These are phyloP conservation scores for Sarcophaga rosellei DNA, from an alignment of 2,888 invertebrate genomes.

Conservation along the genomic window DNA sequence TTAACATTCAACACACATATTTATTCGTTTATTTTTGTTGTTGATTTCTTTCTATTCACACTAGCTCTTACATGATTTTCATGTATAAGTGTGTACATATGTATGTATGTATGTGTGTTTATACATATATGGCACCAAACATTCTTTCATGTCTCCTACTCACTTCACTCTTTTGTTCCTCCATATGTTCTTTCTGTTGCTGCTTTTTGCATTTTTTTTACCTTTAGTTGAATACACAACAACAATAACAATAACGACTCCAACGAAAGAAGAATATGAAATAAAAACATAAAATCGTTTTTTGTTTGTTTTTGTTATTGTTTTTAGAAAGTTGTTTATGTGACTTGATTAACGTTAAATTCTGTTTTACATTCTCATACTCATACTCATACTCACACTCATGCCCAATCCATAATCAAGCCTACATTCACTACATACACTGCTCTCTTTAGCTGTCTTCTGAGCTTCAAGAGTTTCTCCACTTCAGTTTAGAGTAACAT, in stretches of 20 bases:
- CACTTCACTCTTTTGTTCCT: not conserved
- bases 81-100: not conserved
- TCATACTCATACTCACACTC: not conserved
- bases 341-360: conserved; percentile 37
- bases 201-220: not conserved
- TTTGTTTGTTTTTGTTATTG: too few species aligned
- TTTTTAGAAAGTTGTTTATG: conserved; percentile 64
- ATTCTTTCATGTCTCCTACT: conserved; percentile 43
- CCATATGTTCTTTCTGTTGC: not conserved
- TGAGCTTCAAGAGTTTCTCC: too few species aligned
- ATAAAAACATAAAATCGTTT: conserved; percentile 42
- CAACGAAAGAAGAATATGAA: conserved; percentile 17
- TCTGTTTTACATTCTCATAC: not conserved
- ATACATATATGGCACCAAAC: conserved; percentile 39
- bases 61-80: not conserved
- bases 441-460: too few species aligned
- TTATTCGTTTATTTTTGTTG: conserved; percentile 26
- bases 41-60: not conserved
- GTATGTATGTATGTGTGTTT: conserved; percentile 5
- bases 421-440: too few species aligned
- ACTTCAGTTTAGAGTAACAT: too few species aligned
- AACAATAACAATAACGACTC: not conserved
- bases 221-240: not conserved
- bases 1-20: conserved; percentile 1
- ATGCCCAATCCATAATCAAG: not conserved